Conservation (phyloP, 2,888 invertebrate genomes). For the Belgica antarctica region DNA sequence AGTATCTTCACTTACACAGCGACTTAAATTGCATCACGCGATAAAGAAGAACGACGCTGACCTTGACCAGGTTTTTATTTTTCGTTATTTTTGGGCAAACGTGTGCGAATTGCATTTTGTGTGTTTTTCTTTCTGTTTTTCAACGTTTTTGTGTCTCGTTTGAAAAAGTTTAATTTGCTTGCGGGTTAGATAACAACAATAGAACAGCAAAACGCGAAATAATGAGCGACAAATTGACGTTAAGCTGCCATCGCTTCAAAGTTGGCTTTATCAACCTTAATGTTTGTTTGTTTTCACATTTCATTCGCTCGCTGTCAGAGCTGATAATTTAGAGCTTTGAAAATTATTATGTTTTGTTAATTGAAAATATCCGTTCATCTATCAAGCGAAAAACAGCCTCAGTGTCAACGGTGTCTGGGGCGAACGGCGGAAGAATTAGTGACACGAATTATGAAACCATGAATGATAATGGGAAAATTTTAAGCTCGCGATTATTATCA, state of each 20-base stretch:
- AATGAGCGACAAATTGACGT: not conserved
- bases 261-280: not conserved
- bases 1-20: conserved; percentile 4
- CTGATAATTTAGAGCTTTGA: conserved; percentile 35
- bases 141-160: not conserved
- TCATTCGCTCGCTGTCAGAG: conserved; percentile 12
- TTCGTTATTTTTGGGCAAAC: not conserved
- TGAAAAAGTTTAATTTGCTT: not conserved
- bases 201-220: not conserved
- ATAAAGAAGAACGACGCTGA: not conserved
- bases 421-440: not conserved
- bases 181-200: conserved; percentile 11
- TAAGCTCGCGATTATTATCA: too few relatives aligned
- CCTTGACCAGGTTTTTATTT: conserved; percentile 34
- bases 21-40: conserved; percentile 7
- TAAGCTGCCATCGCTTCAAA: not conserved
- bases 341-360: conserved; percentile 43
- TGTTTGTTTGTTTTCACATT: conserved; percentile 19
- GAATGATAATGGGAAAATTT: not conserved
- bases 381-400: conserved; percentile 6
- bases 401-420: conserved; percentile 8
- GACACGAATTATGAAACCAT: not conserved
- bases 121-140: not conserved
- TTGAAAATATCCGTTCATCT: conserved; percentile 39
- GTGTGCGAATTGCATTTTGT: not conserved